A percentile compares a stretch with the other conserved stretches of the same genome.
Conservation (phyloP, 1,140 invertebrate species). For the Nomia melanderi region DNA sequence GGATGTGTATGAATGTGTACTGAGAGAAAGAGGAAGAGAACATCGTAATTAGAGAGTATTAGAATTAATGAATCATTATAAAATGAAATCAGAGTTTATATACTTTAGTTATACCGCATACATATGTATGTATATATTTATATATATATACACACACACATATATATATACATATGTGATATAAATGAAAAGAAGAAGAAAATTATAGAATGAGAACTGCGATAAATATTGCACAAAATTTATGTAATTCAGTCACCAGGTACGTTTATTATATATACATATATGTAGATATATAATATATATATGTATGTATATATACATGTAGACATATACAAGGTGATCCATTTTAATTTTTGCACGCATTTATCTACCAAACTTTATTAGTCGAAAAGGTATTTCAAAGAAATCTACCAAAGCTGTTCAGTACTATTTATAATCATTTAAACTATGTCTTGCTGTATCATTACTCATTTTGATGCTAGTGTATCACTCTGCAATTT, state of each 20-base stretch:
- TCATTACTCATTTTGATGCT: too few species aligned
- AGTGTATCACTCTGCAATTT: too few species aligned
- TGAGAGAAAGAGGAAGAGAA: constrained; percentile 55
- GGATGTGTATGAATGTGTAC: constrained; percentile 12
- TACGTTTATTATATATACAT: constrained; percentile 59
- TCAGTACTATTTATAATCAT: too few species aligned
- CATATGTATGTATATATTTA: constrained; percentile 47
- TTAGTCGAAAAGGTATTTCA: too few species aligned
- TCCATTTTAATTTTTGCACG: too few species aligned
- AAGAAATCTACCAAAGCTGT: too few species aligned
- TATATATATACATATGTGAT: constrained; percentile 51
- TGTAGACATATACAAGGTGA: too few species aligned
- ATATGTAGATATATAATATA: not conserved
- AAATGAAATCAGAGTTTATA: constrained; percentile 78
- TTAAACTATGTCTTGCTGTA: too few species aligned
- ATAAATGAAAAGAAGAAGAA: constrained; percentile 59
- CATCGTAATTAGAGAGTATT: constrained; percentile 75
- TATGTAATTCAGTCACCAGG: constrained; percentile 65
- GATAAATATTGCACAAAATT: constrained; percentile 77
- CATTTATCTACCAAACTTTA: too few species aligned
- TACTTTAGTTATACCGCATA: constrained; percentile 77
- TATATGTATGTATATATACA: constrained; percentile 64
- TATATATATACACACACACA: too few species aligned
- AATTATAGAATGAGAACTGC: constrained; percentile 62
- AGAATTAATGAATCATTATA: constrained; percentile 75